Evolutionary conservation across 2,888 invertebrate species (phyloP).

Genomic region (Lasioglossum figueresi): DNA sequence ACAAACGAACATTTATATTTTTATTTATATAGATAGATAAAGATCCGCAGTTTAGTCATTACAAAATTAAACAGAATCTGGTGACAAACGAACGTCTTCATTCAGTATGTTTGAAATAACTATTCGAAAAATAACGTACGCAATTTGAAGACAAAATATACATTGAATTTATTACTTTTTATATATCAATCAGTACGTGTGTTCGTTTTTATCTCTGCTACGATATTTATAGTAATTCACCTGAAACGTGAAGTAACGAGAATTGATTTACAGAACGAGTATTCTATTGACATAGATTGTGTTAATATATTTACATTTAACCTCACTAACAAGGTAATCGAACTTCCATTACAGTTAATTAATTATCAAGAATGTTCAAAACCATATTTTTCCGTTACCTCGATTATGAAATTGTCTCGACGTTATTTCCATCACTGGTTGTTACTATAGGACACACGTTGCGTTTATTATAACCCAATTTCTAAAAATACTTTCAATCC

Average conservation of each 20-base stretch:
- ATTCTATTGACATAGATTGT: not conserved
- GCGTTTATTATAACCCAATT: not conserved
- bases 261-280: not conserved
- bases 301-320: not conserved
- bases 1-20: too few species aligned
- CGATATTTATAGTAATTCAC: not conserved
- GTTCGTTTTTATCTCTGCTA: not conserved
- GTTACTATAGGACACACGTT: not conserved
- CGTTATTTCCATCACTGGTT: not conserved
- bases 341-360: not conserved
- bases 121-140: not conserved
- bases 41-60: not conserved
- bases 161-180: not conserved
- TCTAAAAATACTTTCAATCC: not conserved
- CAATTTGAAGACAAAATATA: not conserved
- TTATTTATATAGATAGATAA: too few species aligned
- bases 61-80: not conserved
- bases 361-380: not conserved
- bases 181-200: not conserved
- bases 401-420: not conserved
- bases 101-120: not conserved
- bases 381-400: not conserved
- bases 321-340: too few species aligned
- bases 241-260: not conserved
- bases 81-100: not conserved